Evolutionary conservation across 2,797 vertebrate species (phyloP), one percentile per base, ranked within the genome.

Genomic region (Huso huso): DNA sequence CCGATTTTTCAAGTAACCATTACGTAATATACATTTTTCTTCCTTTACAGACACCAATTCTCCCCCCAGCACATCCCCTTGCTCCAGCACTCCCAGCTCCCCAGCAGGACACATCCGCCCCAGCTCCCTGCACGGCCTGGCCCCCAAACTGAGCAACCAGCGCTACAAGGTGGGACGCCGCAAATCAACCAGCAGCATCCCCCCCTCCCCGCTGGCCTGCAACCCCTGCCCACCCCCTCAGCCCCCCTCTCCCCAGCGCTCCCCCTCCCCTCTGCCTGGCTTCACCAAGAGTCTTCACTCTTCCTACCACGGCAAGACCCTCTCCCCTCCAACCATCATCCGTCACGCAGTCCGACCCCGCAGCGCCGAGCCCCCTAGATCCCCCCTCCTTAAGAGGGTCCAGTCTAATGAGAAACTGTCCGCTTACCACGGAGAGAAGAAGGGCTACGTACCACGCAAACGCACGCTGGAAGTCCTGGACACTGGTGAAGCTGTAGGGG

Each of bases 101-200:
- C 94, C 95, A 0, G 90, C 92, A 0, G 86, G 93, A 4, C 95
- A 97, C 77, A 91, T 95, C 70, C 90, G 97, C 8, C 95, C 97
- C 72, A 97, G 92, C 84, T 94, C 97, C 0, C 87, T 99, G 50
- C 95, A 98, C 0, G 95, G 96, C 69, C 84, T 98, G 69, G 91
- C 91, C 0, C 89, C 95, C 70, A 98, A 99, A 77, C 88, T 97
- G 6, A 88, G 81, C 58, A 86, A 91, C 0, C 95, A 92, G 0
- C 94, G 94, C 68, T 93, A 88, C 79, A 98, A 97, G 81, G 88
- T 90, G 12, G 92, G 93, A 15, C 93, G 96, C 6, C 91, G 97
- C 63, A 98, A 98, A 79, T 98, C 97, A 4, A 98, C 95, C 74
- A 98, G 96, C 87, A 98, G 93, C 83, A 98, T 99, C 74, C 97